A percentile compares a stretch with the other conserved stretches of the same genome.
Evolutionary conservation across 2,113 vertebrate genomes (phyloP).

Genomic region (Myotis yumanensis): DNA sequence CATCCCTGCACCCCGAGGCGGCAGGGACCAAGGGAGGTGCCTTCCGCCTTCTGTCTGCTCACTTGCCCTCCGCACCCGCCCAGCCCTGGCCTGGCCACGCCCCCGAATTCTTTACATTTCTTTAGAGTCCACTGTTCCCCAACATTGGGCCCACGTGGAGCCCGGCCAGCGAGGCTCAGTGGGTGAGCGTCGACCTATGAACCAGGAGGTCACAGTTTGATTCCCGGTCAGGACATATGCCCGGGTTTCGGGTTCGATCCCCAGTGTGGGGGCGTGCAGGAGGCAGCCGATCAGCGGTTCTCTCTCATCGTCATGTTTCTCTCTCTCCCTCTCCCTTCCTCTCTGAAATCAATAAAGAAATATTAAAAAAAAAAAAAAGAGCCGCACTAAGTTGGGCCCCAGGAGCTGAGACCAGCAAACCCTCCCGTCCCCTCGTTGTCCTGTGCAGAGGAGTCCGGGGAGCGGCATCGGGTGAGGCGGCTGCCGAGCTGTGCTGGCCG

Average conservation of each 20-base stretch:
- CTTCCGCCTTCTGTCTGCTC: accelerated
- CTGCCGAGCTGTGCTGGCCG: not conserved
- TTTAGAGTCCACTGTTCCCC: accelerated
- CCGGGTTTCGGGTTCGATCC: no score
- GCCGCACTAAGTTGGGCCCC: accelerated
- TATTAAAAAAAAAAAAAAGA: not conserved
- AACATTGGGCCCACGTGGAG: no score
- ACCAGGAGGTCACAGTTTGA: no score
- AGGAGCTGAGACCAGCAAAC: accelerated
- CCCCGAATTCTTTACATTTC: not conserved
- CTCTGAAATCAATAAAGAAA: no score
- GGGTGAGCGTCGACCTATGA: no score
- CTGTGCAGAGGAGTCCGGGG: accelerated
- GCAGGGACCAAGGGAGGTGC: accelerated
- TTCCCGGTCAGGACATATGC: no score
- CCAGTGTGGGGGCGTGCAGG: no score
- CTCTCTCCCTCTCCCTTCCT: no score
- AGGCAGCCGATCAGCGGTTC: no score
- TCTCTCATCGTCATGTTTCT: no score
- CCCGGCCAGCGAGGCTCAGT: no score
- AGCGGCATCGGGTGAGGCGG: accelerated
- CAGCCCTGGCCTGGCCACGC: not conserved
- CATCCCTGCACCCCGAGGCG: accelerated
- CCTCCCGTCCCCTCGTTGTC: accelerated
- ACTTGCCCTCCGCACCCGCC: accelerated